A percentile compares a stretch with the other conserved stretches of the same genome.
Evolutionary conservation across 2,888 invertebrate species (phyloP).

Genomic region (Salpingus planirostris): DNA sequence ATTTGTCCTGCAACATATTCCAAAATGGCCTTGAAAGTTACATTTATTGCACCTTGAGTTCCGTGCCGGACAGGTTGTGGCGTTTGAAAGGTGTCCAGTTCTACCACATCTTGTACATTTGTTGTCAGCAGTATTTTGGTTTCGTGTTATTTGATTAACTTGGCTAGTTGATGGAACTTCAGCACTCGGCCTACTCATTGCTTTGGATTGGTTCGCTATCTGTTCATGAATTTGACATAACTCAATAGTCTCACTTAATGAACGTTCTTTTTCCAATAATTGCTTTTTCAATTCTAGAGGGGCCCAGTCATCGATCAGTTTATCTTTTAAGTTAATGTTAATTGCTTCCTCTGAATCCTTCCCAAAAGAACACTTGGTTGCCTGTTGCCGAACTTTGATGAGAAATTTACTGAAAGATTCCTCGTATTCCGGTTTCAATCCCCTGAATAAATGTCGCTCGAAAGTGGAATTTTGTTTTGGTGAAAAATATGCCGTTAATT

Average conservation of each 20-base stretch:
- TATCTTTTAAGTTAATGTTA: conserved; percentile 21
- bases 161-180: background rate
- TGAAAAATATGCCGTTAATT: too few relatives aligned
- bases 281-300: conserved; percentile 18
- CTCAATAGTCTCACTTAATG: conserved; percentile 20
- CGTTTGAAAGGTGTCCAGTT: too few relatives aligned
- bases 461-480: conserved; percentile 28
- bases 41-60: conserved; percentile 13
- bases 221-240: conserved; percentile 19
- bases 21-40: conserved; percentile 13
- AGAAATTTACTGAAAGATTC: conserved; percentile 27
- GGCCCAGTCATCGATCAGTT: conserved; percentile 22
- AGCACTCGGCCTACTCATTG: background rate
- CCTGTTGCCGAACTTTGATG: conserved; percentile 24
- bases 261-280: background rate
- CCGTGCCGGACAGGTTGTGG: conserved; percentile 11
- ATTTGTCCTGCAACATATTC: conserved; percentile 6
- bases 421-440: conserved; percentile 19
- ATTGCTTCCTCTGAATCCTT: conserved; percentile 15
- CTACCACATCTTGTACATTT: background rate
- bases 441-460: conserved; percentile 24
- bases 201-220: conserved; percentile 3
- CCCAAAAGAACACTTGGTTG: conserved; percentile 24
- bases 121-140: too few relatives aligned
- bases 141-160: background rate